These are phyloP conservation scores for Wasmannia auropunctata DNA, from an alignment of 1,140 invertebrate genomes.

Conservation along the genomic window DNA sequence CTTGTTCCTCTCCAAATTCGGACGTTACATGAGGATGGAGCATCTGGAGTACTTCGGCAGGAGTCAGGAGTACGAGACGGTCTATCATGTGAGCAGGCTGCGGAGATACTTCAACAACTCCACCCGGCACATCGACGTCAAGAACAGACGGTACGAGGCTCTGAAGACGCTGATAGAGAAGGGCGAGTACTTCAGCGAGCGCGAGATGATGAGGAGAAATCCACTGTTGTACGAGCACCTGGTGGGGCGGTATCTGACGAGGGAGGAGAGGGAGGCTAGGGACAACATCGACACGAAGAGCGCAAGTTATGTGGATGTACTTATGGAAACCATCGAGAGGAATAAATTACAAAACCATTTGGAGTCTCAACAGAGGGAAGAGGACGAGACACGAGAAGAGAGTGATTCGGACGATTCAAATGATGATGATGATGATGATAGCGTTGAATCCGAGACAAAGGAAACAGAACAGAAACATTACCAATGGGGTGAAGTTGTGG, in stretches of 20 bases:
- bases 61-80: conserved; percentile 86
- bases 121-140: conserved; percentile 87
- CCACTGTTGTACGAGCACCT: conserved; percentile 95
- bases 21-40: conserved; percentile 88
- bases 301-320: conserved; percentile 88
- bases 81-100: conserved; percentile 87
- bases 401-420: conserved; percentile 77
- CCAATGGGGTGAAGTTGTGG: conserved; percentile 68
- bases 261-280: conserved; percentile 89
- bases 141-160: conserved; percentile 94
- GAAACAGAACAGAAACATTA: conserved; percentile 11
- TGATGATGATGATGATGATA: conserved; percentile 76
- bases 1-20: conserved; percentile 92
- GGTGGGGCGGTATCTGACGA: conserved; percentile 92
- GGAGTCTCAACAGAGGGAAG: conserved; percentile 86
- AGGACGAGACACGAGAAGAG: conserved; percentile 72
- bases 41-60: conserved; percentile 89
- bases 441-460: background rate
- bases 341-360: conserved; percentile 88
- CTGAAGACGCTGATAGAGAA: conserved; percentile 91
- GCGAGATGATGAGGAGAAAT: conserved; percentile 96
- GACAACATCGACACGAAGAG: conserved; percentile 87
- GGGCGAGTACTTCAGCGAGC: conserved; percentile 94
- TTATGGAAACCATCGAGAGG: conserved; percentile 89
- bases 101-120: conserved; percentile 85